Evolutionary conservation across 2,888 invertebrate genomes (phyloP), one percentile per base, ranked within the genome.

Genomic region (Agrotis puta): DNA sequence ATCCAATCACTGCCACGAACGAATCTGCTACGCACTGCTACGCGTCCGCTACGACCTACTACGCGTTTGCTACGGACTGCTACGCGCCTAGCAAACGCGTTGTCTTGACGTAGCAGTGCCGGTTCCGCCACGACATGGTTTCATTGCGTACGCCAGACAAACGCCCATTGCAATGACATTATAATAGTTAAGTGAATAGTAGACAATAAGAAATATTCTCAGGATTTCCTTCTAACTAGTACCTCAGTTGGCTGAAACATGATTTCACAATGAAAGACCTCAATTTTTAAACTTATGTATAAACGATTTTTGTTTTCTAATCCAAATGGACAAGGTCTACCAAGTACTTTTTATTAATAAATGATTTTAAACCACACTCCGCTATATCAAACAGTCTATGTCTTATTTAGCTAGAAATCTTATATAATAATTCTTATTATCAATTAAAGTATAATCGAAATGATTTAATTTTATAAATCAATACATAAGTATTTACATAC

Each of bases 341-440:
- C 27, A 68, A 20, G 43, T 70, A 54, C 39, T 70, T 70, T 70
- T 70, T 62, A 64, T 64, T n/a, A 54, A 20, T 63, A 45, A 64
- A 65, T 64, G 58, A 76, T 61, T 70, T 56, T 70, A 53, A 75
- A 71, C 64, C 72, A 66, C 53, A 66, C 59, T 64, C 43, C 56
- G 45, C 54, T 66, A 61, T 70, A 62, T 57, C 54, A 73, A 64
- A 73, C 79, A 81, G 79, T 75, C 65, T 75, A 69, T 79, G 45
- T 64, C 20, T 67, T 77, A 59, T 50, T 64, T 63, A 53, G 51
- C 50, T 64, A 70, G 22, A 51, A 43, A 33, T 53, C 51, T 51
- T 48, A 48, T 48, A 48, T 47, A 65, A 48, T 74, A 22, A 50
- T 64, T 51, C 11, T 67, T 27, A 66, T 59, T 69, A 47, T 20